Evolutionary conservation across 2,797 vertebrate genomes (phyloP).

Genomic region (Gorsachius magnificus): DNA sequence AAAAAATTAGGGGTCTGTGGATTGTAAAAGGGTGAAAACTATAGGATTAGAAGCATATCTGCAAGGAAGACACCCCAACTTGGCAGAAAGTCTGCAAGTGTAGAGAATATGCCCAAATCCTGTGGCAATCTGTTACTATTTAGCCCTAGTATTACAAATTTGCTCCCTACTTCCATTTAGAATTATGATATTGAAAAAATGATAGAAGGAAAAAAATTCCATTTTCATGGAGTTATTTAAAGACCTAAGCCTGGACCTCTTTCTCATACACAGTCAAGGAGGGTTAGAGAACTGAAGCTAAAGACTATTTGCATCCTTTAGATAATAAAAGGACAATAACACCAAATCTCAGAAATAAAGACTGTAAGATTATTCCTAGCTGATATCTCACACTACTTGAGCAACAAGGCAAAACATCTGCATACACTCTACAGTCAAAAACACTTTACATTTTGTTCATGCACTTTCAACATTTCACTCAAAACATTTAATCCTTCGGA

Average conservation of each 20-base stretch:
- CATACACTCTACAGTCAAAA: background rate
- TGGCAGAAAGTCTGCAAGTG: background rate
- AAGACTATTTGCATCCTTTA: background rate
- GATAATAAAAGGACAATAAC: background rate
- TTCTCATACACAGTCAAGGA: background rate
- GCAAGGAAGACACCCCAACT: background rate
- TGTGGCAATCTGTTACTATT: background rate
- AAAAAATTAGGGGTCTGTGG: background rate
- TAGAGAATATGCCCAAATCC: background rate
- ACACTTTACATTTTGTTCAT: constrained; percentile 2
- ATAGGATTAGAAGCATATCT: background rate
- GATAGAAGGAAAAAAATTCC: background rate
- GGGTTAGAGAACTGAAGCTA: background rate
- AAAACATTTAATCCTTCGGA: background rate
- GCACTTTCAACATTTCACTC: background rate
- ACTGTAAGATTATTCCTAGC: background rate
- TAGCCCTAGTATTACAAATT: background rate
- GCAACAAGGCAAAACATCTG: constrained; percentile 1
- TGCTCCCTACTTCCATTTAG: background rate
- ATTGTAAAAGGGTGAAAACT: background rate
- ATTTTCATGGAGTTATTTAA: background rate
- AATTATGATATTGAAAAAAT: background rate
- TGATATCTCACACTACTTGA: background rate
- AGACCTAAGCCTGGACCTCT: background rate
- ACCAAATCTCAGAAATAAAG: constrained; percentile 33